A percentile compares a stretch with the other conserved stretches of the same genome.
phyloP scores from a whole-genome alignment of 2,888 invertebrate genomes.

The Lepidochitona cinerea region DNA sequence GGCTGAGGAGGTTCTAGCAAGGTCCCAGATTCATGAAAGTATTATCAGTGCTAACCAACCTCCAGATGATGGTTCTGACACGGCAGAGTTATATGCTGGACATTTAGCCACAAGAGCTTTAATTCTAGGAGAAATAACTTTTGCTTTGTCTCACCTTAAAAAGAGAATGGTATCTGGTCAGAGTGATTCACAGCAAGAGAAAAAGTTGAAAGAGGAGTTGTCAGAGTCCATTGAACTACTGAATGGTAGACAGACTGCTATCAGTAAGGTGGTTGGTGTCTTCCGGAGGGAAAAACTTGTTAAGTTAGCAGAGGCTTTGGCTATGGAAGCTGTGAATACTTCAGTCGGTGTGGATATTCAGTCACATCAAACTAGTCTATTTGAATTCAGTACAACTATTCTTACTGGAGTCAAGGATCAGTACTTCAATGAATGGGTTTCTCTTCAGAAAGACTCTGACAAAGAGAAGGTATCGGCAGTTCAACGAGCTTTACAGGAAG shows the following conservation, averaged over 20 bases:
- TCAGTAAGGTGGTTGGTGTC: neutral
- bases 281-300: neutral
- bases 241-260: neutral
- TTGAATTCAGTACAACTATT: neutral
- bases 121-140: slow-evolving; percentile 63
- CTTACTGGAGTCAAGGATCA: neutral
- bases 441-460: neutral
- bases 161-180: slow-evolving; percentile 77
- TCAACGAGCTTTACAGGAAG: slow-evolving; percentile 16
- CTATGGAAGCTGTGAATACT: neutral
- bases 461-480: neutral
- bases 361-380: neutral
- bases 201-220: slow-evolving; percentile 73
- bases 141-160: slow-evolving; percentile 74
- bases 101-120: slow-evolving; percentile 36
- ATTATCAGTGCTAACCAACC: neutral
- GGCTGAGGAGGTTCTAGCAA: slow-evolving; percentile 54
- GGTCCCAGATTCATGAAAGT: slow-evolving; percentile 53
- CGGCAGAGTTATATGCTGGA: slow-evolving; percentile 22
- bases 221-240: neutral
- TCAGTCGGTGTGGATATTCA: neutral
- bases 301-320: neutral
- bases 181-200: slow-evolving; percentile 79
- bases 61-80: slow-evolving; percentile 34
- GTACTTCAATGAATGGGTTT: neutral